Evolutionary conservation across 2,113 vertebrate species (phyloP), one percentile per base, ranked within the genome.

Genomic region (Lipophrys pholis): DNA sequence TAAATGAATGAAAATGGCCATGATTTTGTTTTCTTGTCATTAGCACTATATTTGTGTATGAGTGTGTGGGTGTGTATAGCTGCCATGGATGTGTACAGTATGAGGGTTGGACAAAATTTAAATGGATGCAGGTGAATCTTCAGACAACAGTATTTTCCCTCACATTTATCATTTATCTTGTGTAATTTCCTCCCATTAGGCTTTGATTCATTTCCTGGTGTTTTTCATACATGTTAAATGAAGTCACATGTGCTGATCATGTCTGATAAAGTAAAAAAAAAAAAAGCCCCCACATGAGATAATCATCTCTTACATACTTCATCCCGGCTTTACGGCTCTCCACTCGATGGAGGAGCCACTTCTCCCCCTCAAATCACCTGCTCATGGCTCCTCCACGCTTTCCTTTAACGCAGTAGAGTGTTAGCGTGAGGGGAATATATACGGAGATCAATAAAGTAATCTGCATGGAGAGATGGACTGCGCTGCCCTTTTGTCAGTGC

Each of bases 401-500:
- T 65, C 55, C 73, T 67, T 83, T 76, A 84, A 87, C 73, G 71
- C 60, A 50, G 58, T 63, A 58, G 58, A 68, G 54, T 21, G 59
- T 54, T 30, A 7, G 54, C 39, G 21, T 42, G 40, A 45, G 53
- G 54, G 40, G 51, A 51, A 49, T 68, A 43, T 58, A 78, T 65
- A 35, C 2, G 21, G 4, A 30, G 21, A 30, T 30, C 21, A 30
- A 30, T 30, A 30, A 30, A 30, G 21, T 30, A 30, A 30, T 89
- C 64, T 80, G 21, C 64, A 69, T 57, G 49, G 65, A 66, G 67
- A 67, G 54, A 72, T 56, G n/a, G 49, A 49, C 58, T 58, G 58
- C 67, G 6, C 60, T 63, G 68, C 39, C 69, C 76, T 76, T 88
- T 82, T 69, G 76, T 65, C 50, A 0, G 15, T 7, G 60, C 80